These are phyloP conservation scores for Priocnemis perturbator DNA, from an alignment of 2,888 invertebrate species.

Conservation along the genomic window DNA sequence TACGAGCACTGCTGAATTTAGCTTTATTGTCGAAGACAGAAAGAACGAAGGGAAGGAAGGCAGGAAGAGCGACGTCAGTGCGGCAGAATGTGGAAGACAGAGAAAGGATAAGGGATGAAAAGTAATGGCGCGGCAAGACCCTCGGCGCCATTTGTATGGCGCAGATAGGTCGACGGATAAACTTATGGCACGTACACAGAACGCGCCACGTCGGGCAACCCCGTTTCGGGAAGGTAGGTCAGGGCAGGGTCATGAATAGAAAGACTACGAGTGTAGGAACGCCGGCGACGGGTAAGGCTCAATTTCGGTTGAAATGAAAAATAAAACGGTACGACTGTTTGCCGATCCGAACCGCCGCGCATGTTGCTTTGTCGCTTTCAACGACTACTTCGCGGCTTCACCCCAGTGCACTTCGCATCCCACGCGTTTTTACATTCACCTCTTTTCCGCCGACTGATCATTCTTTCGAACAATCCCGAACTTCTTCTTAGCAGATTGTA, in stretches of 20 bases:
- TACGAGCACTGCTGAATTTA: background rate
- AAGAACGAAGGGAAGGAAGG: background rate
- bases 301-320: too few species aligned
- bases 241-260: constrained; percentile 9
- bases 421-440: too few species aligned
- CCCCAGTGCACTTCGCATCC: too few species aligned
- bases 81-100: background rate
- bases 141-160: constrained; percentile 23
- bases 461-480: too few species aligned
- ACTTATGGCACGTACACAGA: constrained; percentile 42
- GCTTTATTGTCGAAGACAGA: background rate
- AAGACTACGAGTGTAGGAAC: background rate
- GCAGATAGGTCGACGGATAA: constrained; percentile 45
- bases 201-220: constrained; percentile 1
- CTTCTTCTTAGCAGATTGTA: too few species aligned
- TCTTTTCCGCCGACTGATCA: too few species aligned
- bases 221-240: constrained; percentile 3
- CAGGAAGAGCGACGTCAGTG: background rate
- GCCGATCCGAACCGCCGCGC: too few species aligned
- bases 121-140: constrained; percentile 48
- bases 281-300: too few species aligned
- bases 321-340: too few species aligned
- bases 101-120: constrained; percentile 48
- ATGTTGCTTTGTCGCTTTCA: too few species aligned
- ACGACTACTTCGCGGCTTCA: too few species aligned